Percentiles rank a stretch among this genome's conserved stretches.
phyloP scores from a whole-genome alignment of 2,113 vertebrate genomes.

The Mesembrinibis cayennensis region DNA sequence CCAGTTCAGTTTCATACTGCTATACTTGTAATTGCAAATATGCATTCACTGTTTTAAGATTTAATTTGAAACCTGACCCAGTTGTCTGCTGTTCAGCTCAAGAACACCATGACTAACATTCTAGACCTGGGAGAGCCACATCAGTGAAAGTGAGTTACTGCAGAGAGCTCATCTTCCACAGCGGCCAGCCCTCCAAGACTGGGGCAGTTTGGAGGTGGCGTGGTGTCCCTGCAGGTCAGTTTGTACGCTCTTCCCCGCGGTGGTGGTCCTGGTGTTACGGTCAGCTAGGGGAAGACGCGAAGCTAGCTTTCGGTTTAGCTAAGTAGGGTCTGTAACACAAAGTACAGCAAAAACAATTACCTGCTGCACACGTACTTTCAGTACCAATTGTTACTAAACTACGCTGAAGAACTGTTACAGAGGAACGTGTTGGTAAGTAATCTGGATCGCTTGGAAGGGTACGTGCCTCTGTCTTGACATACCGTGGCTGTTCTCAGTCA shows the following conservation, averaged over 20 bases:
- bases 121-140: background rate
- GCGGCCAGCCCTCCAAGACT: background rate
- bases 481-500: background rate
- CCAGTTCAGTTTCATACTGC: background rate
- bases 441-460: background rate
- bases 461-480: fast-evolving
- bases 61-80: background rate
- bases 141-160: background rate
- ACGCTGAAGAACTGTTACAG: background rate
- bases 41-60: background rate
- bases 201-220: background rate
- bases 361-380: background rate
- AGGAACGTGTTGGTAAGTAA: background rate
- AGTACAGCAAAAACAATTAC: background rate
- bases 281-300: too few species aligned
- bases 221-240: background rate
- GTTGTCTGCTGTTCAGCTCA: background rate
- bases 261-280: background rate
- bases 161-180: background rate
- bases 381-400: background rate
- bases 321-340: background rate
- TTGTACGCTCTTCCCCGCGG: fast-evolving
- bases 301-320: background rate
- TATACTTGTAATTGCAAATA: background rate
- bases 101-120: background rate